Evolutionary conservation across 1,140 invertebrate genomes (phyloP), one percentile per base, ranked within the genome.

Genomic region (Cydia strobilella): DNA sequence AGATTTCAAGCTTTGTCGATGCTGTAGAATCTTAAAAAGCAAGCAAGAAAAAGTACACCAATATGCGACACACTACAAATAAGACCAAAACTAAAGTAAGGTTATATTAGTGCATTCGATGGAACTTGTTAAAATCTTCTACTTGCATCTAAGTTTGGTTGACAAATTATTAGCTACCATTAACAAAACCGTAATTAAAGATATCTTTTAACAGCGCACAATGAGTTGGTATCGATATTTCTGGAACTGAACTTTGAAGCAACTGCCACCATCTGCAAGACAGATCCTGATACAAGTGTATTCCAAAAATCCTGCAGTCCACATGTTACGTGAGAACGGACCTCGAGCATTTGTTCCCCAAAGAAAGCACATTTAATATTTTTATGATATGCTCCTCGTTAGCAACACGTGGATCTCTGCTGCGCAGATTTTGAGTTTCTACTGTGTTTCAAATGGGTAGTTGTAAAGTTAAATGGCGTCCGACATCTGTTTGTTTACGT

Each of bases 231-330:
- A 78, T 75, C 54, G 78, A 81, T 79, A 82, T 86, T 85, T 83
- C 82, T 88, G 86, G 84, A 85, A 85, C 82, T 82, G 83, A 80
- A 76, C 81, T 86, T 86, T 81, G 81, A 83, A 82, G 75, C 69
- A 65, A 74, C 83, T 76, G 79, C 79, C 84, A 76, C 86, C 90
- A 91, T 90, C 84, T 91, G 90, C 86, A 85, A 77, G 74, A 79
- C 90, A 90, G 86, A 90, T 78, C 75, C 77, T 78, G 72, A 74
- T 77, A 77, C 81, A 80, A 77, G 76, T 84, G 86, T 87, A 31
- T 69, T 84, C 82, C 90, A 83, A 91, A 90, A 92, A 89, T 86
- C 83, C 86, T 88, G 83, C 84, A 81, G 78, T 79, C 79, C 90
- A 91, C 76, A 87, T 90, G 88, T 81, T 81, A 86, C 86, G 88